Evolutionary conservation across 2,113 vertebrate genomes (phyloP).

Genomic region (Pseudopodoces humilis): DNA sequence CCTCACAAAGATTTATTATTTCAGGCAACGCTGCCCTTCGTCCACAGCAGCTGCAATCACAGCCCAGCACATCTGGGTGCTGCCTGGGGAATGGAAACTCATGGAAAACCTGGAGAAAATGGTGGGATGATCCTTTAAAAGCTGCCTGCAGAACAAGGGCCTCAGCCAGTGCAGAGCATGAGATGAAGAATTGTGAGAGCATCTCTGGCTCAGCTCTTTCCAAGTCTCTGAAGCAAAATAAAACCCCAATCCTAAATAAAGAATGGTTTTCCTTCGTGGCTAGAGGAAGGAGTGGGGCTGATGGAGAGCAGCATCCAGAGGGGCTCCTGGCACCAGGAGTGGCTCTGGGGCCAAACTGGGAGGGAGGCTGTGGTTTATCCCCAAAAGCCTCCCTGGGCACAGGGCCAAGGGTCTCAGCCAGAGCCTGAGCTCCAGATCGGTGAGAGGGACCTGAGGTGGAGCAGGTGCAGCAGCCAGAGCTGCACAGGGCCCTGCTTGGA

Average conservation of each 20-base stretch:
- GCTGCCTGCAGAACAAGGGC: neutral
- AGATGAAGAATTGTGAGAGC: neutral
- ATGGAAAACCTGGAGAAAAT: neutral
- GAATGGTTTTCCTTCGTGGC: neutral
- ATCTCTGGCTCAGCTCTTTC: neutral
- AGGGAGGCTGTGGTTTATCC: neutral
- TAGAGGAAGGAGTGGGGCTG: neutral
- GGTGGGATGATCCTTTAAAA: neutral
- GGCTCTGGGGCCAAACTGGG: neutral
- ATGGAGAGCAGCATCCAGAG: neutral
- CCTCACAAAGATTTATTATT: neutral
- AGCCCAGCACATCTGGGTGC: neutral
- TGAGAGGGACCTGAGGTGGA: no score
- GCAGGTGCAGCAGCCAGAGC: neutral
- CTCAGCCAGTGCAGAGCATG: neutral
- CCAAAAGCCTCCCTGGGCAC: neutral
- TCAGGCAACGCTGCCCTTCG: neutral
- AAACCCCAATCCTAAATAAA: fast-evolving
- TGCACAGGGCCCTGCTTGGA: neutral
- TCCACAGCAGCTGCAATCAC: neutral
- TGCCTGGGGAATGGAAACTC: neutral
- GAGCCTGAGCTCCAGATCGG: neutral
- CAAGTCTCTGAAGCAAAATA: no score
- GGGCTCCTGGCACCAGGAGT: neutral
- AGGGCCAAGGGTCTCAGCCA: neutral